Conservation (phyloP, 2,888 invertebrate genomes). For the Lithosia quadra region DNA sequence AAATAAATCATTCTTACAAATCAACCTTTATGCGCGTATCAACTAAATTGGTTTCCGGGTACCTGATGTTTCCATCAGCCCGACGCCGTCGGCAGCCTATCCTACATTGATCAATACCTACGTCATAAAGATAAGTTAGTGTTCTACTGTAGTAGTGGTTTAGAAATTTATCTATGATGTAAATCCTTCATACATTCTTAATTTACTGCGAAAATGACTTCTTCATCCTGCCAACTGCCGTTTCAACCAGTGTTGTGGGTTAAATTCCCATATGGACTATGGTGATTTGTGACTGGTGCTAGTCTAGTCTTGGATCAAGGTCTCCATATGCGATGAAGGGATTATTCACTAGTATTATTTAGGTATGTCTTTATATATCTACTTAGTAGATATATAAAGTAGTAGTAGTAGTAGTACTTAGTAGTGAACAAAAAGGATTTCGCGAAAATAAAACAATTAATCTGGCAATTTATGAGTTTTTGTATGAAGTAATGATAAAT, state of each 20-base stretch:
- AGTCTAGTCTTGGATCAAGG: not conserved
- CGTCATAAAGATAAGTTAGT: not conserved
- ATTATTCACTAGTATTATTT: too few relatives aligned
- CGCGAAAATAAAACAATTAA: too few relatives aligned
- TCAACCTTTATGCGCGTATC: not conserved
- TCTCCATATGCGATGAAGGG: too few relatives aligned
- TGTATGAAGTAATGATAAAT: too few relatives aligned
- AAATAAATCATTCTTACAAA: constrained; percentile 1
- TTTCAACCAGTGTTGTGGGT: not conserved
- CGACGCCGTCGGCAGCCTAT: not conserved
- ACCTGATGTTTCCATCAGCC: constrained; percentile 4
- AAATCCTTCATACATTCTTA: not conserved
- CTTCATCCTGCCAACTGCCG: not conserved
- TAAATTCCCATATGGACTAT: not conserved
- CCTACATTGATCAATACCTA: not conserved
- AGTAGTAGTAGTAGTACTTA: too few relatives aligned
- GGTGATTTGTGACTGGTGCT: not conserved
- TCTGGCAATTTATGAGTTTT: too few relatives aligned
- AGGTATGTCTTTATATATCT: too few relatives aligned
- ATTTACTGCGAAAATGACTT: not conserved
- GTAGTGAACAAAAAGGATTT: too few relatives aligned
- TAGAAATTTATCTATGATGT: not conserved
- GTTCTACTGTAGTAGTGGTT: not conserved
- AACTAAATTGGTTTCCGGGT: not conserved
- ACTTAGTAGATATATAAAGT: too few relatives aligned